Evolutionary conservation across 2,113 vertebrate genomes (phyloP), one percentile per base, ranked within the genome.

Genomic region (Bettongia penicillata): DNA sequence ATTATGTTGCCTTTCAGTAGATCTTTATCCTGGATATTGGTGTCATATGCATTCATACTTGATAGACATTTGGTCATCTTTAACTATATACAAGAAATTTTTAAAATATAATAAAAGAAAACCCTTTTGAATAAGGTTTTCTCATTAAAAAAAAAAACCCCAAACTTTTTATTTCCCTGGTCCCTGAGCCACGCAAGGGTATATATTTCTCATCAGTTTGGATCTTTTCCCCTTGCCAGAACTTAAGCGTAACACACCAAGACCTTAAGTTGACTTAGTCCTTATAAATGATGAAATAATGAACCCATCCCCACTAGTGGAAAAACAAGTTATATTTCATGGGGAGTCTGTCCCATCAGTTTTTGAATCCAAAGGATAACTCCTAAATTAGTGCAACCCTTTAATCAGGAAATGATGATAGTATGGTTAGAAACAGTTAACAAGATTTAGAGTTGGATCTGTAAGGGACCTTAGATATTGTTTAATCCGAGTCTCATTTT

Each of bases 21-120:
- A 9, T 90, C 37, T 96, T 51, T 48, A 94, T 95, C 95, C 96
- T 94, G 90, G 53, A 47, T 94, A 47, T 89, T 93, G 43, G 37
- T 89, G 91, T 96, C 93, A 96, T 94, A 95, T 93, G 92, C 47
- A 1, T 90, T 92, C 93, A 93, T 52, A 93, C 50, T 89, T 93
- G 49, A 43, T 91, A 96, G 92, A 48, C 95, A 90, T 55, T 84
- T 94, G 53, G 55, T 95, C 8, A 90, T 84, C 50, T 94, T 95
- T 95, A 93, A 94, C 89, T 57, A 91, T 1, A 51, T 55, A 52
- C 22, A 93, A 47, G 37, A 37, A 51, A 61, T 11, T 53, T 57
- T 28, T 10, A 57, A 57, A 57, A 57, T 10, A 57, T 2, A 57
- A 28, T 57, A 28, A 28, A 57, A 57, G 53, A 53, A 57, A 2